phyloP scores from a whole-genome alignment of 2,888 invertebrate genomes.

The Marasmarcha lunaedactyla region DNA sequence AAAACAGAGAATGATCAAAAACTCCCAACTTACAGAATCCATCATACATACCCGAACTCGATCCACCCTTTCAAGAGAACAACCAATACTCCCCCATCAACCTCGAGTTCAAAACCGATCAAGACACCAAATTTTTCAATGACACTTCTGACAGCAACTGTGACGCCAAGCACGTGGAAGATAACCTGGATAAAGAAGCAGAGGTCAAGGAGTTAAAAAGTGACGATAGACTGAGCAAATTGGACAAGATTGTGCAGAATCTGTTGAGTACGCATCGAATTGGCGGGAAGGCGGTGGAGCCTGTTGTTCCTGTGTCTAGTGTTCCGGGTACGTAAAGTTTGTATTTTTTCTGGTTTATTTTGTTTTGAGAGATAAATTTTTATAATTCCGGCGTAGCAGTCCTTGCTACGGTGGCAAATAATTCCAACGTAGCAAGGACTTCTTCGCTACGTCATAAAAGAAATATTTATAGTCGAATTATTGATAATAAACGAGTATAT shows the following conservation, averaged over 20 bases:
- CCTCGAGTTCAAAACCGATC: constrained; percentile 31
- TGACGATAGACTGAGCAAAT: constrained; percentile 52
- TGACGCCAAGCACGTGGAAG: constrained; percentile 12
- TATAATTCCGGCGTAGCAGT: no score
- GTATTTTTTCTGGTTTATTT: not conserved
- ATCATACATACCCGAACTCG: constrained; percentile 24
- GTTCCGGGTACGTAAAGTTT: constrained; percentile 23
- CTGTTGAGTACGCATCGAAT: constrained; percentile 56
- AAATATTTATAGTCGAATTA: no score
- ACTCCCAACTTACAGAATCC: no score
- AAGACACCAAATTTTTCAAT: constrained; percentile 20
- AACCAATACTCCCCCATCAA: constrained; percentile 29
- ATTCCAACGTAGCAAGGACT: no score
- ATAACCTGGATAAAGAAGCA: not conserved
- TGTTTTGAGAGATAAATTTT: not conserved
- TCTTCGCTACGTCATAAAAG: no score
- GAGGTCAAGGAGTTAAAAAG: constrained; percentile 25
- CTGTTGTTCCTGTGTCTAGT: constrained; percentile 20
- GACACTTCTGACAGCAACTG: constrained; percentile 30
- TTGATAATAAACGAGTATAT: no score
- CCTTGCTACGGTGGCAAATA: no score
- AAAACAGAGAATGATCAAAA: no score
- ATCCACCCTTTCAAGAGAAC: constrained; percentile 24
- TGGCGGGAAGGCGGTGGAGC: constrained; percentile 21
- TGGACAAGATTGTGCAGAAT: constrained; percentile 61